phyloP scores from a whole-genome alignment of 2,113 vertebrate genomes.

The Gymnobelideus leadbeateri region DNA sequence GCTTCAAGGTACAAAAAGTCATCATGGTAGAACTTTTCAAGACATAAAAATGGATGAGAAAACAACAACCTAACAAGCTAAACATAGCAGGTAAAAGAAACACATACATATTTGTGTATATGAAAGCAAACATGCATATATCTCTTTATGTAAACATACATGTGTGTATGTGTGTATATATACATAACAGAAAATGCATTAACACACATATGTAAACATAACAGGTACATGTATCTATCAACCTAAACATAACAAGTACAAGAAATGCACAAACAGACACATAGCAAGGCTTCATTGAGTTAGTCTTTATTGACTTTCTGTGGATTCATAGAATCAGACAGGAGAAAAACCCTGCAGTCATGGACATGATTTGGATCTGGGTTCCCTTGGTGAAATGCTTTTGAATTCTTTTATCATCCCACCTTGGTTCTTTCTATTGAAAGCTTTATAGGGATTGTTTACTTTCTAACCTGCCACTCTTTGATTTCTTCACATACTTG shows the following conservation, averaged over 20 bases:
- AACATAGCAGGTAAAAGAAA: constrained; percentile 3
- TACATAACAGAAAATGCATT: no score
- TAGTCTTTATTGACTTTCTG: background rate
- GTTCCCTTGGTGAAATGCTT: constrained; percentile 34
- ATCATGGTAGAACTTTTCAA: background rate
- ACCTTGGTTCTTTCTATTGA: constrained; percentile 40
- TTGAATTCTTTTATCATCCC: background rate
- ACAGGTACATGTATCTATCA: background rate
- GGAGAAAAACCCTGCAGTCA: background rate
- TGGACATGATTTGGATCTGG: constrained; percentile 39
- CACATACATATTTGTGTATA: background rate
- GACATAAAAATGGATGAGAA: background rate
- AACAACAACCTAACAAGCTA: background rate
- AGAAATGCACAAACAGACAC: background rate
- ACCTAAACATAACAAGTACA: background rate
- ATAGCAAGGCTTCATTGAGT: background rate
- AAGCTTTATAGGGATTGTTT: constrained; percentile 64
- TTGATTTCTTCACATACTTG: constrained; percentile 33
- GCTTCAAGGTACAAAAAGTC: background rate
- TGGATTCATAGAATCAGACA: background rate
- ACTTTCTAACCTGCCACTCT: constrained; percentile 50
- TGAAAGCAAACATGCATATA: background rate
- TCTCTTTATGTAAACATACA: no score
- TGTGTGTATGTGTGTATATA: no score
- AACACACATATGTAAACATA: no score